Evolutionary conservation across 2,113 vertebrate species (phyloP).

Genomic region (Stigmatopora argus): DNA sequence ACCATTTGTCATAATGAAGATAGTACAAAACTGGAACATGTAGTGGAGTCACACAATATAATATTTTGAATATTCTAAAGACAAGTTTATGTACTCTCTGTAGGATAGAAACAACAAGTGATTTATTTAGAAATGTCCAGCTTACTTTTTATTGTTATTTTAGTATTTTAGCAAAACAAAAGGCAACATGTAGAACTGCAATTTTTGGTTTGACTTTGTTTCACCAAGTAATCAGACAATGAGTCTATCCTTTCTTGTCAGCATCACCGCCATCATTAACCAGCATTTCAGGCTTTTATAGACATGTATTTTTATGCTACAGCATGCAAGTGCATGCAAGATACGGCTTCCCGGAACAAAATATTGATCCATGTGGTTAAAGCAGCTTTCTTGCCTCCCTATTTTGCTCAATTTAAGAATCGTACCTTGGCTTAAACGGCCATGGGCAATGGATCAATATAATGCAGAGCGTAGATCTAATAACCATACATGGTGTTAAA

Average conservation of each 20-base stretch:
- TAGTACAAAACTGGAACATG: constrained; percentile 3
- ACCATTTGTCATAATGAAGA: constrained; percentile 8
- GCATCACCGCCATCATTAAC: constrained; percentile 26
- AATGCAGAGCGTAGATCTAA: not conserved
- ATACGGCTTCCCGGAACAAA: constrained; percentile 14
- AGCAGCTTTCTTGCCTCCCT: constrained; percentile 16
- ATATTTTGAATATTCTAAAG: not conserved
- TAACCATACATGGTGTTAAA: not conserved
- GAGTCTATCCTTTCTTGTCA: not conserved
- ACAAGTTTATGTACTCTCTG: not conserved
- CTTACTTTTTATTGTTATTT: not conserved
- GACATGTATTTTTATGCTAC: constrained; percentile 10
- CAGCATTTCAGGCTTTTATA: constrained; percentile 19
- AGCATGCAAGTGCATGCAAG: constrained; percentile 21
- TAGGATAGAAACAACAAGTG: not conserved
- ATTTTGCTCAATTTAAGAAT: constrained; percentile 25
- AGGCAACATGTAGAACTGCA: not conserved
- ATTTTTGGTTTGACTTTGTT: not conserved
- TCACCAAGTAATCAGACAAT: not conserved
- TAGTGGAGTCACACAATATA: not conserved
- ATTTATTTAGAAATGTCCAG: not conserved
- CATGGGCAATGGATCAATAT: constrained; percentile 10
- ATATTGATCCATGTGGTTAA: constrained; percentile 9
- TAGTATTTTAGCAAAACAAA: not conserved
- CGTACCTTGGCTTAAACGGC: constrained; percentile 24